phyloP scores from a whole-genome alignment of 2,797 vertebrate genomes.

The Triplophysa yarkandensis region DNA sequence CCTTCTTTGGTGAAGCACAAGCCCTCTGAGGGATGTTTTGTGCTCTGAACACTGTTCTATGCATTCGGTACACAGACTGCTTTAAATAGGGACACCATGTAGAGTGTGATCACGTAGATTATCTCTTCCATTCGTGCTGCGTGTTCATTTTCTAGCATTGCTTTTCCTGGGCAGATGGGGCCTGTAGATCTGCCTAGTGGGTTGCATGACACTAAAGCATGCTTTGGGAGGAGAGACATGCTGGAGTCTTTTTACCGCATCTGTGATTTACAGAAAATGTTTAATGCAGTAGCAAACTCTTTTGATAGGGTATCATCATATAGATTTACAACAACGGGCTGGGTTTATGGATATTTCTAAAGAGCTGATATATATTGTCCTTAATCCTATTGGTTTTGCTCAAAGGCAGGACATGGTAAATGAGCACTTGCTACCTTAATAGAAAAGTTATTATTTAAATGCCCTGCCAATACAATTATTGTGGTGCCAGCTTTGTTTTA shows the following conservation, averaged over 20 bases:
- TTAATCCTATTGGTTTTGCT: not conserved
- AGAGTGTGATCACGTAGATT: constrained; percentile 4
- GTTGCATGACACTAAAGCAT: constrained; percentile 19
- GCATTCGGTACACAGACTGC: constrained; percentile 26
- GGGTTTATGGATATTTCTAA: not conserved
- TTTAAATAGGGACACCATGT: constrained; percentile 41
- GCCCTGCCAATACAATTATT: not conserved
- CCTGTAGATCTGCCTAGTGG: constrained; percentile 28
- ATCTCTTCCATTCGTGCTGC: constrained; percentile 1
- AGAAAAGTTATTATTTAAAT: not conserved
- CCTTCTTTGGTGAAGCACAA: constrained; percentile 71
- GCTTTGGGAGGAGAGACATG: not conserved
- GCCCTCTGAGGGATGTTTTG: constrained; percentile 13
- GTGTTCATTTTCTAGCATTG: constrained; percentile 28
- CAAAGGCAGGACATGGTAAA: not conserved
- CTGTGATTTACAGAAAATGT: not conserved
- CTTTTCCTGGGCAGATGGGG: constrained; percentile 18
- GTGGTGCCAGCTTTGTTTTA: not conserved
- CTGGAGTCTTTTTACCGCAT: constrained; percentile 14
- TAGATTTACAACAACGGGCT: too few species aligned
- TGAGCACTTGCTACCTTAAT: not conserved
- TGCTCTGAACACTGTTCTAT: constrained; percentile 33
- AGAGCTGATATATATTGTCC: not conserved
- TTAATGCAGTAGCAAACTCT: not conserved
- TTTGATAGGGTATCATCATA: too few species aligned